These are phyloP conservation scores for Strigops habroptila DNA, from an alignment of 2,113 vertebrate species.

Conservation along the genomic window DNA sequence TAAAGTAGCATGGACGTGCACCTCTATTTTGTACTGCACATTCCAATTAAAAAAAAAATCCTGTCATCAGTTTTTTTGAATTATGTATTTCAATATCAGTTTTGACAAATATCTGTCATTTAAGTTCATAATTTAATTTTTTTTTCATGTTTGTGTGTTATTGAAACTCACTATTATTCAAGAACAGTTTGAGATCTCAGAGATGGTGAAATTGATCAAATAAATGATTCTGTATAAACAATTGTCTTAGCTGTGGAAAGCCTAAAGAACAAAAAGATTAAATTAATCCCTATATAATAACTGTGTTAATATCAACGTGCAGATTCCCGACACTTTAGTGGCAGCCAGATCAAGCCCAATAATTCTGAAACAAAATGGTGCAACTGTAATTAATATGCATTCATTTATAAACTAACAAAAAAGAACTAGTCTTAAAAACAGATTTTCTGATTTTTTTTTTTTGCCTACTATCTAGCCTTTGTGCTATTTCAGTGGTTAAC, in stretches of 20 bases:
- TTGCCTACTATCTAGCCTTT: background rate
- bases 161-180: background rate
- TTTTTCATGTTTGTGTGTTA: background rate
- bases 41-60: background rate
- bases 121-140: background rate
- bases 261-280: background rate
- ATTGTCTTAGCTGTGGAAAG: background rate
- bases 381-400: background rate
- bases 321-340: background rate
- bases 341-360: background rate
- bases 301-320: background rate
- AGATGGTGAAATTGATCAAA: background rate
- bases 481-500: background rate
- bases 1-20: background rate
- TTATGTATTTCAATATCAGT: background rate
- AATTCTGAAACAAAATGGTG: background rate
- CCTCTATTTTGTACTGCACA: background rate
- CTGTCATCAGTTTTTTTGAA: background rate
- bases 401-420: background rate
- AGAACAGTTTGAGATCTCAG: background rate
- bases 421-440: background rate
- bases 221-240: background rate
- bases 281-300: background rate
- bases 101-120: background rate
- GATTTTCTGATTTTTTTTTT: background rate